phyloP scores from a whole-genome alignment of 2,888 invertebrate genomes.

The Trachelus troglodyta region DNA sequence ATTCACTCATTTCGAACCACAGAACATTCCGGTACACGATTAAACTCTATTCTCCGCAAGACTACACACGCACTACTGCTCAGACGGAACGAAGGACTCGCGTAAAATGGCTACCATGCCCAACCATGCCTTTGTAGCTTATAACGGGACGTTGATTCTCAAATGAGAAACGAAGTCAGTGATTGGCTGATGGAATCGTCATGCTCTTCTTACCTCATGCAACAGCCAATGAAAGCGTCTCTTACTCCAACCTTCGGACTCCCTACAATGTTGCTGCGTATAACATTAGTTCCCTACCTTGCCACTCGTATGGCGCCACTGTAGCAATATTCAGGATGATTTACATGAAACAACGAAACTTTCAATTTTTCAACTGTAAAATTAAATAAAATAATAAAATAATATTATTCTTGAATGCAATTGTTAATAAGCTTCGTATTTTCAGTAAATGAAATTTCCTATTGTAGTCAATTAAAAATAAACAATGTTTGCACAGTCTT shows the following conservation, averaged over 20 bases:
- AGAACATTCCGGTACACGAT: constrained; percentile 34
- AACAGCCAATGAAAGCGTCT: not conserved
- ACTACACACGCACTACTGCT: constrained; percentile 45
- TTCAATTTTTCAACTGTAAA: not conserved
- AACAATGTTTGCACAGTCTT: not conserved
- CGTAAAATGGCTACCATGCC: constrained; percentile 49
- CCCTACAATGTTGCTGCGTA: not conserved
- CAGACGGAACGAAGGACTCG: constrained; percentile 43
- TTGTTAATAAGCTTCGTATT: not conserved
- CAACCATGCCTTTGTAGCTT: constrained; percentile 34
- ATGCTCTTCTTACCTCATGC: not conserved
- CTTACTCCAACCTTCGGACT: not conserved
- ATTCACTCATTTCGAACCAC: constrained; percentile 35
- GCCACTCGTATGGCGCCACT: not conserved
- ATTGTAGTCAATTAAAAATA: not conserved
- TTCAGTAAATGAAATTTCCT: not conserved
- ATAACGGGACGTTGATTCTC: constrained; percentile 30
- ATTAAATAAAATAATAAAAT: not conserved
- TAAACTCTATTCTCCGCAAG: constrained; percentile 38
- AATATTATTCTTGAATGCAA: not conserved
- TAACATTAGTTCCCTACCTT: not conserved
- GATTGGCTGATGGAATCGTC: constrained; percentile 31
- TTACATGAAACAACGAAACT: not conserved
- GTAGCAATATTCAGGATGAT: not conserved
- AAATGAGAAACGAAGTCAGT: constrained; percentile 16